Percentiles rank a stretch among this genome's conserved stretches.
Conservation (phyloP, 2,113 vertebrate species). For the Myodes glareolus region DNA sequence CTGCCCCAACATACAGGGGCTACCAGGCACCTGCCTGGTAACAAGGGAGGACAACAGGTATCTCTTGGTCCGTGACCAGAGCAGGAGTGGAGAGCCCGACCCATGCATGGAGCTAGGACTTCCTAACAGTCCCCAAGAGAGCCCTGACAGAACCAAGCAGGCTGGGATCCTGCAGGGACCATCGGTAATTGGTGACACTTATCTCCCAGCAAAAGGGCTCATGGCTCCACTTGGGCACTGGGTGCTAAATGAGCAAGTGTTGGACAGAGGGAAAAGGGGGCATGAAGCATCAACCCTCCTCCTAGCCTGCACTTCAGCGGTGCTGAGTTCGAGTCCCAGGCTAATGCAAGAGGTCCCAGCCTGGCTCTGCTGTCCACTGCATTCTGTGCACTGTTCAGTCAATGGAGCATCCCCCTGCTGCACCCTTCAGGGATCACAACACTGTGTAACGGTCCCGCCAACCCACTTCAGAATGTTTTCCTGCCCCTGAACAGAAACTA, state of each 20-base stretch:
- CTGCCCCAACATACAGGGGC: not conserved
- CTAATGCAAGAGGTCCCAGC: not conserved
- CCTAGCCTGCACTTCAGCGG: not conserved
- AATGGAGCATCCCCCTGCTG: not conserved
- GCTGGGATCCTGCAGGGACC: not conserved
- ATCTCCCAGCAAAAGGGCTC: not conserved
- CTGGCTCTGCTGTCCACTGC: too few relatives aligned
- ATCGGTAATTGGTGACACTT: too few relatives aligned
- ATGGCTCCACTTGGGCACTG: not conserved
- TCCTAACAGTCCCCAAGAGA: not conserved
- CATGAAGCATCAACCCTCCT: too few relatives aligned
- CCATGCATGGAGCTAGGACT: not conserved
- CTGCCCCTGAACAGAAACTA: not conserved
- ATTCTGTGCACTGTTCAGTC: too few relatives aligned
- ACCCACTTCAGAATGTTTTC: not conserved
- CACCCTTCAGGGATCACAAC: not conserved
- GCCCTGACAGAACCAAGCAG: not conserved
- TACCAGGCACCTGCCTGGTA: not conserved
- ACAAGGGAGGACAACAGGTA: not conserved
- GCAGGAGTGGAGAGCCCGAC: not conserved
- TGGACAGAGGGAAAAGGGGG: not conserved
- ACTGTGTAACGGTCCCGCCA: not conserved
- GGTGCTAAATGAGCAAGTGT: not conserved
- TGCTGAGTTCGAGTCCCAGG: too few relatives aligned
- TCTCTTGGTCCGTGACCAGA: not conserved